Percentiles rank a stretch among this genome's conserved stretches.
Evolutionary conservation across 2,797 vertebrate genomes (phyloP).

Genomic region (Amblyraja radiata): DNA sequence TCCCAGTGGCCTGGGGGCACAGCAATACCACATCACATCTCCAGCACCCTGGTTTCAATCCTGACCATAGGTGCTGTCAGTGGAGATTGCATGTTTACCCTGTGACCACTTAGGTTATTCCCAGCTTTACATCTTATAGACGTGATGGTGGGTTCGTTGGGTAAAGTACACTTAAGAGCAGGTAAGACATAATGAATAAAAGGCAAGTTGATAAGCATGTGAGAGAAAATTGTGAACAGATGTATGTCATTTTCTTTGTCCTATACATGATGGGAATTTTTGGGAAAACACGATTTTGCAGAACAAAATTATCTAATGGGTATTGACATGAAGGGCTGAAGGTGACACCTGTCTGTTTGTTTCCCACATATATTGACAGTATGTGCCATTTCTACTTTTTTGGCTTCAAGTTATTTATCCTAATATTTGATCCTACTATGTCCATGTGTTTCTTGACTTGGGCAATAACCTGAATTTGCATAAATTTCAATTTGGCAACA

Average conservation of each 20-base stretch:
- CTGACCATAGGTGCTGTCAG: no score
- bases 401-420: neutral
- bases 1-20: neutral
- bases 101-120: no score
- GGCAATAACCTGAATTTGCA: neutral
- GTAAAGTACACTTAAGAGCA: no score
- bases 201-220: no score
- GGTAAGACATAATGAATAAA: no score
- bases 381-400: neutral
- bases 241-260: neutral
- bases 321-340: neutral
- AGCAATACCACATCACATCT: no score
- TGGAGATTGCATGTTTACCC: no score
- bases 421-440: neutral
- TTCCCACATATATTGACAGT: neutral
- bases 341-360: neutral
- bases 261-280: neutral
- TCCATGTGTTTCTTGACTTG: neutral
- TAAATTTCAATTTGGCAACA: conserved; percentile 6
- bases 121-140: no score
- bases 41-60: no score
- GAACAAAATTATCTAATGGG: neutral
- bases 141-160: no score
- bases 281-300: neutral
- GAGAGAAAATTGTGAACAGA: neutral